phyloP scores from a whole-genome alignment of 2,888 invertebrate species.

The Trichogramma dendrolimi region DNA sequence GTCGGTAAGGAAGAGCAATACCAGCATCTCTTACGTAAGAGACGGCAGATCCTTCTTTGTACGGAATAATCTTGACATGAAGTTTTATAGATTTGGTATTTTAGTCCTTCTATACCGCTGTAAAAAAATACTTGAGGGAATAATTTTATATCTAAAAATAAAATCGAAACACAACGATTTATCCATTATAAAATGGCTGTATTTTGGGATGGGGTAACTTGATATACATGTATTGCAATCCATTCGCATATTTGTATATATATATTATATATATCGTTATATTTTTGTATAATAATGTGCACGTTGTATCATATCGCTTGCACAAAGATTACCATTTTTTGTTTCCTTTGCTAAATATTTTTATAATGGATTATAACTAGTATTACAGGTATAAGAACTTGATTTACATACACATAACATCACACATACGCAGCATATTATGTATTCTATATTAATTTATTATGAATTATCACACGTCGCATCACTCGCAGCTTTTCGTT shows the following conservation, averaged over 20 bases:
- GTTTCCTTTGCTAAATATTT: slow-evolving; percentile 6
- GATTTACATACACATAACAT: slow-evolving; percentile 49
- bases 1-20: no score
- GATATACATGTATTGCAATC: slow-evolving; percentile 50
- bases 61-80: no score
- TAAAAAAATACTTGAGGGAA: neutral
- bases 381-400: slow-evolving; percentile 46
- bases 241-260: slow-evolving; percentile 36
- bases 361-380: no score
- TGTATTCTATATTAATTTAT: no score
- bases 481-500: slow-evolving; percentile 25
- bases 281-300: slow-evolving; percentile 15
- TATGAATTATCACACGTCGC: neutral
- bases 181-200: slow-evolving; percentile 52
- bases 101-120: no score
- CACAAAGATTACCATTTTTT: slow-evolving; percentile 36
- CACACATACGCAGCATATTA: slow-evolving; percentile 41
- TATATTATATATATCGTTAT: no score
- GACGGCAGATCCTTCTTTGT: no score
- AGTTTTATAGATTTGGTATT: no score
- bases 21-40: no score
- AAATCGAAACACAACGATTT: neutral
- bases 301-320: slow-evolving; percentile 35
- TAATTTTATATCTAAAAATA: slow-evolving; percentile 2
- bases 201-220: slow-evolving; percentile 46